A percentile compares a stretch with the other conserved stretches of the same genome.
These are phyloP conservation scores for Parnassius smintheus DNA, from an alignment of 2,888 invertebrate species.

Conservation along the genomic window DNA sequence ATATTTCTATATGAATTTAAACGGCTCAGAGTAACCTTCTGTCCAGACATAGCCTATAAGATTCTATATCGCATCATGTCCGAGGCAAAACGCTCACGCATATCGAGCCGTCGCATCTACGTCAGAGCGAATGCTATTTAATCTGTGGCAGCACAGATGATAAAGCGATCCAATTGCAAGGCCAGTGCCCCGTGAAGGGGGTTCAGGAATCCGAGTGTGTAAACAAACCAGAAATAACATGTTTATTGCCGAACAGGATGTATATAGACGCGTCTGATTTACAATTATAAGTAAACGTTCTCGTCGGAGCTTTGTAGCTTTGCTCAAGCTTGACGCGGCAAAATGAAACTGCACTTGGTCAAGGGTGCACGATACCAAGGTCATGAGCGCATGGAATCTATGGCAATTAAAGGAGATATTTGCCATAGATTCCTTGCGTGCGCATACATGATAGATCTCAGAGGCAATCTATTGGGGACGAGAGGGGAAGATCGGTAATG, in stretches of 20 bases:
- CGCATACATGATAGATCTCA: too few species aligned
- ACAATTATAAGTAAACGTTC: background rate
- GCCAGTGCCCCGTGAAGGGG: constrained; percentile 20
- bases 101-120: constrained; percentile 9
- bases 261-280: constrained; percentile 14
- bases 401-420: too few species aligned
- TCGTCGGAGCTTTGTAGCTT: too few species aligned
- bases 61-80: constrained; percentile 9
- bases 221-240: constrained; percentile 25
- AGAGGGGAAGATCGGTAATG: too few species aligned
- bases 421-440: too few species aligned
- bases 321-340: too few species aligned
- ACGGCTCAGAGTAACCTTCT: too few species aligned
- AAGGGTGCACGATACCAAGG: too few species aligned
- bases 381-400: too few species aligned
- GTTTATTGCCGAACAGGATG: constrained; percentile 18
- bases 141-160: constrained; percentile 16
- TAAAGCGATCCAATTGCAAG: constrained; percentile 19
- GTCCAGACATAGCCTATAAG: background rate
- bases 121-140: constrained; percentile 11
- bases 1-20: background rate
- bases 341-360: too few species aligned
- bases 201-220: constrained; percentile 21
- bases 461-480: too few species aligned
- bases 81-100: constrained; percentile 6